These are phyloP conservation scores for Prosopocoilus inquinatus DNA, from an alignment of 2,888 invertebrate species.

Conservation along the genomic window DNA sequence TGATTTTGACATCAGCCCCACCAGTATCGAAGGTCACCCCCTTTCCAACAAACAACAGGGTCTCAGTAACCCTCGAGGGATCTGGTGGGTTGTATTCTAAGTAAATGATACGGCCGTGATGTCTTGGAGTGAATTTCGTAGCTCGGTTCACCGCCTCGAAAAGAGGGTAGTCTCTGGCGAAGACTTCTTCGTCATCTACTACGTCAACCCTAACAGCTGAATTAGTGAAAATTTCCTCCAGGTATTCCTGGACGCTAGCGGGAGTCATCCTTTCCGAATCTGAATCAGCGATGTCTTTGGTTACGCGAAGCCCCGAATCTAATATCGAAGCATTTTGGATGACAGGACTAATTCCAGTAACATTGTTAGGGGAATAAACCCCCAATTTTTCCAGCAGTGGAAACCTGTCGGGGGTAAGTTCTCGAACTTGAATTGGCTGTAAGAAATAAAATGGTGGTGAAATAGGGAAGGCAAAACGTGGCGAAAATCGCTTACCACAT, in stretches of 20 bases:
- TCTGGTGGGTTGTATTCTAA: constrained; percentile 72
- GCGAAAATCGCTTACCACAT: constrained; percentile 66
- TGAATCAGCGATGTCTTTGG: constrained; percentile 72
- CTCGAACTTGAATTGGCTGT: constrained; percentile 80
- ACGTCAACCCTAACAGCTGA: constrained; percentile 65
- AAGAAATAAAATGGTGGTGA: constrained; percentile 28
- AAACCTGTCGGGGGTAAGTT: constrained; percentile 63
- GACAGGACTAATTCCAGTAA: constrained; percentile 54
- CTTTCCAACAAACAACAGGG: constrained; percentile 87
- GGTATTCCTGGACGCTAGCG: constrained; percentile 71
- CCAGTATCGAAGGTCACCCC: constrained; percentile 89
- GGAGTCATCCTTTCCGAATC: constrained; percentile 94
- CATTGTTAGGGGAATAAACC: constrained; percentile 58
- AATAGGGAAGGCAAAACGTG: not conserved
- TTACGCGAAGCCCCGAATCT: constrained; percentile 70
- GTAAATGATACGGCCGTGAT: constrained; percentile 74
- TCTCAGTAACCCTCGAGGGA: constrained; percentile 58
- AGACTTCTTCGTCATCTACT: constrained; percentile 56
- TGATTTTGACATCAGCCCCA: constrained; percentile 78
- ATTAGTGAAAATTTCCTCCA: constrained; percentile 61
- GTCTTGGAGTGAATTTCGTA: constrained; percentile 66
- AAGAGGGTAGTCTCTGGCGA: constrained; percentile 78
- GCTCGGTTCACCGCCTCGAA: constrained; percentile 79
- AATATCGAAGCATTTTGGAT: constrained; percentile 64
- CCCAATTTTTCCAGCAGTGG: constrained; percentile 61